These are phyloP conservation scores for Virgularia gustaviana DNA, from an alignment of 92 coral and sea anemone genomes.

Conservation along the genomic window DNA sequence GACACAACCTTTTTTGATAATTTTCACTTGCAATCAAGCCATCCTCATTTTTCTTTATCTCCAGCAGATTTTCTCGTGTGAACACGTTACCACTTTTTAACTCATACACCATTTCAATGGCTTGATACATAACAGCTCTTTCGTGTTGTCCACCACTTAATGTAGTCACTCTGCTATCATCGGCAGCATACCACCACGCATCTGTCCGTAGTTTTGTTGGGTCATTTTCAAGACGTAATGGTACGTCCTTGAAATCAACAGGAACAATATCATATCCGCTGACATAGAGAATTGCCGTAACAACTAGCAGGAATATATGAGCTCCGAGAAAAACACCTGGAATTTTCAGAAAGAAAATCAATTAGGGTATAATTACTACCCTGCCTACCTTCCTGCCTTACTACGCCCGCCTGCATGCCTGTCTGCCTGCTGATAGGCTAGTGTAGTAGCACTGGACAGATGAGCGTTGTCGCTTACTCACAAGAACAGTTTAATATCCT, in stretches of 20 bases:
- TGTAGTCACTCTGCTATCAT: neutral
- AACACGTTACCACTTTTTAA: conserved; percentile 50
- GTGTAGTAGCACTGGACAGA: no score
- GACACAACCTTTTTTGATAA: conserved; percentile 58
- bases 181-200: conserved; percentile 52
- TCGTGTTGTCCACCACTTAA: conserved; percentile 27
- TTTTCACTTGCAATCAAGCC: conserved; percentile 33
- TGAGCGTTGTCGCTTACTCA: no score
- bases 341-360: conserved; percentile 2
- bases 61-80: conserved; percentile 49
- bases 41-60: conserved; percentile 48
- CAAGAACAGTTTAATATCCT: no score
- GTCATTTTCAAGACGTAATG: conserved; percentile 53
- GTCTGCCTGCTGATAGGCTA: no score
- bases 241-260: conserved; percentile 51
- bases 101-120: conserved; percentile 55
- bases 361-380: no score
- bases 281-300: conserved; percentile 44
- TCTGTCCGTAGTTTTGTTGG: conserved; percentile 60
- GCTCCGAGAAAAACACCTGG: conserved; percentile 58
- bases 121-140: conserved; percentile 31
- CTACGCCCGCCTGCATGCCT: no score
- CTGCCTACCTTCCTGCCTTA: no score
- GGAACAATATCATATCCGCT: conserved; percentile 61
- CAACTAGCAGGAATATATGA: conserved; percentile 44